Percentiles rank a stretch among this genome's conserved stretches.
phyloP scores from a whole-genome alignment of 2,888 invertebrate genomes.

The Pterostichus madidus region DNA sequence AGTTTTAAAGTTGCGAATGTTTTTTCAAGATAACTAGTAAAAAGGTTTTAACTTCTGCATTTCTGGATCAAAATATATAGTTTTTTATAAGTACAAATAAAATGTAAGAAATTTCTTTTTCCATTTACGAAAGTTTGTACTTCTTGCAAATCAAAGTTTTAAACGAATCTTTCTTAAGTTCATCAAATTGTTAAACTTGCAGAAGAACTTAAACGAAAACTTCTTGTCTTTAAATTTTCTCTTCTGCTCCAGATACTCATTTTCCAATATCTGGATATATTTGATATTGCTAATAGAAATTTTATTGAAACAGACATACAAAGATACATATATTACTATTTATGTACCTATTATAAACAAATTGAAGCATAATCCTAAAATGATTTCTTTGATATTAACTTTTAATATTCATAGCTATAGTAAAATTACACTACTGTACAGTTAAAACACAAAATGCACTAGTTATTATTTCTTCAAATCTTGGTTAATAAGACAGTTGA shows the following conservation, averaged over 20 bases:
- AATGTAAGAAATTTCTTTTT: conserved; percentile 12
- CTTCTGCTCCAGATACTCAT: neutral
- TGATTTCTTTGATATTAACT: too few relatives aligned
- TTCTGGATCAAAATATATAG: neutral
- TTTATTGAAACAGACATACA: too few relatives aligned
- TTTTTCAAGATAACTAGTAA: neutral
- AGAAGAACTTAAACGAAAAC: conserved; percentile 25
- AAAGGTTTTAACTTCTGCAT: neutral
- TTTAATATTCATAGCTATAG: too few relatives aligned
- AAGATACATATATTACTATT: too few relatives aligned
- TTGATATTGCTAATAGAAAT: too few relatives aligned
- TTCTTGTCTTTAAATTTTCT: conserved; percentile 13
- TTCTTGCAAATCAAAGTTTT: conserved; percentile 5
- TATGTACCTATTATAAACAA: too few relatives aligned
- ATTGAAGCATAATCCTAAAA: too few relatives aligned
- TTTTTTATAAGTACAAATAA: conserved; percentile 24
- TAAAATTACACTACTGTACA: too few relatives aligned
- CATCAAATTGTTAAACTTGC: conserved; percentile 26
- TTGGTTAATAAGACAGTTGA: too few relatives aligned
- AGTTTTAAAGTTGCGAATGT: neutral
- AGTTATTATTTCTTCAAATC: too few relatives aligned
- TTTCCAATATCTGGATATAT: neutral
- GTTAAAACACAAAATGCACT: too few relatives aligned
- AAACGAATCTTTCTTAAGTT: conserved; percentile 24
- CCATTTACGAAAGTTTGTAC: conserved; percentile 18